A percentile compares a stretch with the other conserved stretches of the same genome.
Conservation (phyloP, 2,113 vertebrate species). For the Cardinalis cardinalis region DNA sequence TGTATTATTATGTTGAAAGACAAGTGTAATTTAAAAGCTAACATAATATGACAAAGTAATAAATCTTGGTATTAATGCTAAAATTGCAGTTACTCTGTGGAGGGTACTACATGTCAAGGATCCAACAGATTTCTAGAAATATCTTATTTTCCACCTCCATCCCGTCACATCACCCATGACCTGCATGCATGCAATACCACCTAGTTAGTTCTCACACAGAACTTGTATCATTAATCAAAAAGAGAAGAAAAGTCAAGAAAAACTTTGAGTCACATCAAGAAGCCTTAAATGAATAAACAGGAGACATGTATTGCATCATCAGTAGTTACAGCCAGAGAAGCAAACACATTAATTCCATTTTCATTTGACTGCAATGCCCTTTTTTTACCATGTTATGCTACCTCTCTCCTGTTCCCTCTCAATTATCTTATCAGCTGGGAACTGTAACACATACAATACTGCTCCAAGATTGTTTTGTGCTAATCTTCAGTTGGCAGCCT, state of each 20-base stretch:
- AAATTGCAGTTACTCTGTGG: neutral
- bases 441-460: neutral
- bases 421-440: constrained; percentile 5
- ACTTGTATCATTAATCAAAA: neutral
- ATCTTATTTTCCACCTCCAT: neutral
- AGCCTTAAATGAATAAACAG: neutral
- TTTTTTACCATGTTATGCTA: neutral
- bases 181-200: neutral
- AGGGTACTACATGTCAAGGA: neutral
- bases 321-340: neutral
- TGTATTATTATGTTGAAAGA: neutral
- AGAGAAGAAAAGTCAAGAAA: neutral
- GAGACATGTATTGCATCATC: neutral
- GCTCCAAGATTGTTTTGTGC: neutral
- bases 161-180: neutral
- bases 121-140: neutral
- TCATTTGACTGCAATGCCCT: neutral
- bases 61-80: neutral
- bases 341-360: neutral
- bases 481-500: constrained; percentile 27
- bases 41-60: neutral
- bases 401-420: neutral
- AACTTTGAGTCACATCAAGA: neutral
- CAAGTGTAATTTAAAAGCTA: neutral
- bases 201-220: neutral